These are phyloP conservation scores for Muscicapa adusta DNA, from an alignment of 2,113 vertebrate species.

Conservation along the genomic window DNA sequence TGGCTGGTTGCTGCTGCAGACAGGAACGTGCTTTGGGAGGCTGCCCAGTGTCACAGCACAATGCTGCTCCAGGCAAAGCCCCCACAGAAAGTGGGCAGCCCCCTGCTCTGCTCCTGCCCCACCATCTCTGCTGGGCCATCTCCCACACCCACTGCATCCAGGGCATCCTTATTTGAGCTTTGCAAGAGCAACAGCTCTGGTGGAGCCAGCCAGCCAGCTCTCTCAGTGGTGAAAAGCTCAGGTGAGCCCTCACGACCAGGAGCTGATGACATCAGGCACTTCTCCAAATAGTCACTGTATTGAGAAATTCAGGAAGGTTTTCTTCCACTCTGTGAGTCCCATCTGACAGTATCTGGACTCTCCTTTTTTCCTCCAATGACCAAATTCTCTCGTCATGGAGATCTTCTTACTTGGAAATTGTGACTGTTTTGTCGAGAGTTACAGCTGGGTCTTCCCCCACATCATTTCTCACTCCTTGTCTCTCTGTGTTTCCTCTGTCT, in stretches of 20 bases:
- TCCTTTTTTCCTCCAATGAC: neutral
- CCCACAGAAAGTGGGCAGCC: rapidly evolving
- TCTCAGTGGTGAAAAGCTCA: neutral
- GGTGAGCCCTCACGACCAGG: neutral
- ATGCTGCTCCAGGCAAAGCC: neutral
- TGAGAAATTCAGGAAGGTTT: neutral
- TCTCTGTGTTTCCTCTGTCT: neutral
- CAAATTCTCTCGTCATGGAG: neutral
- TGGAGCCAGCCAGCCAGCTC: neutral
- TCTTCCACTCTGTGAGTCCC: rapidly evolving
- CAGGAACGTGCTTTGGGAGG: rapidly evolving
- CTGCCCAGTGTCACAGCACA: neutral
- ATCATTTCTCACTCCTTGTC: neutral
- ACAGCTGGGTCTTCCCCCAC: neutral
- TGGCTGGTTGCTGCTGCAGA: neutral
- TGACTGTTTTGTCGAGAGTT: neutral
- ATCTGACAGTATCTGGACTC: neutral
- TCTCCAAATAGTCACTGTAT: neutral
- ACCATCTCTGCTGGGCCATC: neutral
- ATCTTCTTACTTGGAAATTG: neutral
- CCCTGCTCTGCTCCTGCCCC: neutral
- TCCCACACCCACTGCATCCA: rapidly evolving
- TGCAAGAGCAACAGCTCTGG: neutral
- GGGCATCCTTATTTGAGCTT: neutral
- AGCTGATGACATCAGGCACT: neutral